Evolutionary conservation across 2,113 vertebrate genomes (phyloP), one percentile per base, ranked within the genome.

Genomic region (Dendropsophus ebraccatus): DNA sequence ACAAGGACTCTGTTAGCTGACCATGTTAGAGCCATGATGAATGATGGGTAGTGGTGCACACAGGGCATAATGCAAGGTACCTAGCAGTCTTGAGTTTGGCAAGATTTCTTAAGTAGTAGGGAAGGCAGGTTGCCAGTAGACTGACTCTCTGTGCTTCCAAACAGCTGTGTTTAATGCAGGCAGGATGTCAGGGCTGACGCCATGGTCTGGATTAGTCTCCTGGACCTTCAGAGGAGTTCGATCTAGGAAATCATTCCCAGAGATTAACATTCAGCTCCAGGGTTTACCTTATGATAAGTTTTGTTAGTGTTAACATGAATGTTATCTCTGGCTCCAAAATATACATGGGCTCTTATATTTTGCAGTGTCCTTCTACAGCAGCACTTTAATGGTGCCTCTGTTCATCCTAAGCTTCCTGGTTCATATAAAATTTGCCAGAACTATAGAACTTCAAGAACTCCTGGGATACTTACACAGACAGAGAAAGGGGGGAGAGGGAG

Each of bases 91-190:
- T 21, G 1, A 21, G 52, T 41, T 45, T 88, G 79, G 32, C 62
- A 82, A n/a, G 47, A 35, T 88, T 79, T 86, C 73, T 37, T 37
- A 67, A 41, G 6, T 32, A 74, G 58, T 74, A 69, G 41, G 80
- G 72, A 85, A 50, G 35, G 75, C 72, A 84, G n/a, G 14, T 28
- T 82, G 47, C 86, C 69, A 67, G 83, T 41, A 72, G 35, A 52
- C 74, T 76, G 65, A 75, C 25, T 69, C 23, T 62, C 25, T 47
- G 58, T 75, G 17, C 80, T 41, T 76, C 81, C 60, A 62, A 52
- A 79, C 83, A 89, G 87, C 74, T 87, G 87, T 87, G 83, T 87
- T 89, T 86, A 86, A 56, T 79, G 58, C 56, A 86, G 83, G 84
- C 45, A 84, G 58, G 81, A 85, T 87, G 81, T 70, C 28, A 60